These are phyloP conservation scores for Uropetala carovei DNA, from an alignment of 2,888 invertebrate species.

Conservation along the genomic window DNA sequence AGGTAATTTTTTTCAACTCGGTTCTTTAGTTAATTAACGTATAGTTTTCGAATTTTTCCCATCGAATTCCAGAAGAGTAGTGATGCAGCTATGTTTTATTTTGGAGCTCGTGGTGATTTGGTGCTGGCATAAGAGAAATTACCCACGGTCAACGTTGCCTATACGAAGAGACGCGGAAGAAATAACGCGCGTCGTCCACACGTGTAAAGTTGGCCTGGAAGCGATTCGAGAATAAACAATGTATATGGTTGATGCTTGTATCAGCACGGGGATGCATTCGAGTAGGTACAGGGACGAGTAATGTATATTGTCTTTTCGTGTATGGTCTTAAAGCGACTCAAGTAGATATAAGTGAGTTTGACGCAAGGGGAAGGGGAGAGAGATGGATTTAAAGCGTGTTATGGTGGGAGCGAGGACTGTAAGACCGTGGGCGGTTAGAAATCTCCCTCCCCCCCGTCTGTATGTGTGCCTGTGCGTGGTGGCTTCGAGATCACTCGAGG, in stretches of 20 bases:
- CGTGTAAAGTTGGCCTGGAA: not conserved
- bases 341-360: constrained; percentile 51
- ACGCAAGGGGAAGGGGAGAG: constrained; percentile 12
- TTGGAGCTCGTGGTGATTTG: too few relatives aligned
- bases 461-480: not conserved
- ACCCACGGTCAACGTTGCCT: too few relatives aligned
- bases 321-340: constrained; percentile 23
- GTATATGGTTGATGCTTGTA: not conserved
- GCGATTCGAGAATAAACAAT: constrained; percentile 11
- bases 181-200: not conserved
- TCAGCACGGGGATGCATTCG: not conserved
- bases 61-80: too few relatives aligned
- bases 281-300: not conserved
- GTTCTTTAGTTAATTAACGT: too few relatives aligned
- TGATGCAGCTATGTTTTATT: too few relatives aligned
- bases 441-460: not conserved
- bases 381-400: constrained; percentile 50
- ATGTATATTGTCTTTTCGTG: constrained; percentile 61
- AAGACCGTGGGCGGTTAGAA: constrained; percentile 17
- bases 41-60: too few relatives aligned
- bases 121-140: too few relatives aligned
- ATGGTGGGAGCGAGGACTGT: not conserved
- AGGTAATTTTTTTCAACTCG: too few relatives aligned
- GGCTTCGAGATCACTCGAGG: not conserved
- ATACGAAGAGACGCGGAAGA: too few relatives aligned